Evolutionary conservation across 1,140 invertebrate genomes (phyloP).

Genomic region (Aphis gossypii): DNA sequence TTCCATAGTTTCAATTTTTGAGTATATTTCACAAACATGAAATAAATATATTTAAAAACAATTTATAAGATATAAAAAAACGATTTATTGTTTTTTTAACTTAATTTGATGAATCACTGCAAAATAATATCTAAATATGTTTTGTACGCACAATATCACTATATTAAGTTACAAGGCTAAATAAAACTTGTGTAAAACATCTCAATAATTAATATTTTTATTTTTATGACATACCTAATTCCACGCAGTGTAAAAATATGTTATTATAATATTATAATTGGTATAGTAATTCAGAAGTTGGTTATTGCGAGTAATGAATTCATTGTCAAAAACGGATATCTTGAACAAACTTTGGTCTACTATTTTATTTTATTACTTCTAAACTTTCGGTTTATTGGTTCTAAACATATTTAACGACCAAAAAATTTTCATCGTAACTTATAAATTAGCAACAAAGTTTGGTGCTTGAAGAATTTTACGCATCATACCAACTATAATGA

Average conservation of each 20-base stretch:
- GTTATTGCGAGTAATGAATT: not conserved
- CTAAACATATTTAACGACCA: constrained; percentile 37
- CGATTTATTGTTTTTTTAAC: not conserved
- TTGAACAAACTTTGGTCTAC: not conserved
- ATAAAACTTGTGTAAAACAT: not conserved
- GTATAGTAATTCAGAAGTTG: not conserved
- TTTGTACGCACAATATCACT: not conserved
- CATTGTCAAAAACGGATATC: not conserved
- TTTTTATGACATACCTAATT: not conserved
- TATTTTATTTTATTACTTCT: not conserved
- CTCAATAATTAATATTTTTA: not conserved
- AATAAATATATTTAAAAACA: not conserved
- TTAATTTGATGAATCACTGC: not conserved
- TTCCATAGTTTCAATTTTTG: not conserved
- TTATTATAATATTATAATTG: not conserved
- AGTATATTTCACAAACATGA: not conserved
- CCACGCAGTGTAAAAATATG: not conserved
- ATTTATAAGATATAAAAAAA: not conserved
- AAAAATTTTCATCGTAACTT: constrained; percentile 19
- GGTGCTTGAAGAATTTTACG: no score
- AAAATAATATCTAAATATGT: not conserved
- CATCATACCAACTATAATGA: not conserved
- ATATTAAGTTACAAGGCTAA: no score
- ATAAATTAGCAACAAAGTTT: not conserved
- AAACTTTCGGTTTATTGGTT: not conserved